Evolutionary conservation across 2,797 vertebrate genomes (phyloP), one percentile per base, ranked within the genome.

Genomic region (Ibycter americanus): DNA sequence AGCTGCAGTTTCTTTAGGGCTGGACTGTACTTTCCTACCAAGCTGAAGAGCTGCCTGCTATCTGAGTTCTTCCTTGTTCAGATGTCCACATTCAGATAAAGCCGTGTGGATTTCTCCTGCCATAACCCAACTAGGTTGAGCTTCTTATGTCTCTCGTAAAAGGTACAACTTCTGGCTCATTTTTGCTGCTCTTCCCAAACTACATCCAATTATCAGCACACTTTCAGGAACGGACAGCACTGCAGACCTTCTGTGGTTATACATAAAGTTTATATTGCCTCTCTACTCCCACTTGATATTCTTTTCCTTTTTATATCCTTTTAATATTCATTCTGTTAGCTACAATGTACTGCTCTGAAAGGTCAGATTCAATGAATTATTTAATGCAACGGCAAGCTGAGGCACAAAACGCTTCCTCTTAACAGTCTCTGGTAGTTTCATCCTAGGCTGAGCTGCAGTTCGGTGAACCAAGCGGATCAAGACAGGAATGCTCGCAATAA

Each of bases 341-440:
- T 68, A 86, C 84, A 89, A 76, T 19, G 58, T 73, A 86, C 56
- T 61, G 32, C 58, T 91, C 87, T 90, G 81, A 95, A 94, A 96
- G 90, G 94, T 90, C 94, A 91, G 58, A 86, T 84, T 88, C 68
- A 87, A 90, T 94, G 55, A 93, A 90, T 93, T 91, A 95, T 91
- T 95, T 94, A 95, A 92, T 59, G 51, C 38, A 73, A 77, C 36
- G 46, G 42, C 83, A 95, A 93, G 83, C 54, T 65, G 38, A 89
- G 40, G 73, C 34, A 91, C 0, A 0, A 95, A 94, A 87, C 72
- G 7, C 27, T 71, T 58, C 29, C 47, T 80, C 55, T 77, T 77
- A 92, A 80, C 54, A 55, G 70, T 42, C 26, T 56, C 32, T 76
- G 40, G 44, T 65, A 72, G 68, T 62, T 86, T 86, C 62, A 78